phyloP scores from a whole-genome alignment of 2,888 invertebrate genomes.

The Sipha maydis region DNA sequence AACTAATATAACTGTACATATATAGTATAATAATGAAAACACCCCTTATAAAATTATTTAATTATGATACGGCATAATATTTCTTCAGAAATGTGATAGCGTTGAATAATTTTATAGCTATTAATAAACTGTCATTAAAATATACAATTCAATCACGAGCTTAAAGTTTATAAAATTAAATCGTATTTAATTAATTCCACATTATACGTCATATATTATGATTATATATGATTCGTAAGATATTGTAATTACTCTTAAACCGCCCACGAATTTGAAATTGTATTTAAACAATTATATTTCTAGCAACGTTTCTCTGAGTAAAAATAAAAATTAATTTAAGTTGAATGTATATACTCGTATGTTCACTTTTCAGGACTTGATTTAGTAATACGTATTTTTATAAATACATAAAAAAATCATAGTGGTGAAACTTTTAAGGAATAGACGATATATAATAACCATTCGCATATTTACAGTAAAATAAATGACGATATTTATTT shows the following conservation, averaged over 20 bases:
- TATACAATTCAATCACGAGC: not conserved
- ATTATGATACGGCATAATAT: too few species aligned
- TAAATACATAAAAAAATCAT: not conserved
- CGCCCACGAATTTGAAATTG: too few species aligned
- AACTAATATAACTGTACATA: too few species aligned
- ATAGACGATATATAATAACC: slow-evolving; percentile 24
- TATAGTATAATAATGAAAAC: too few species aligned
- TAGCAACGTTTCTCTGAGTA: not conserved
- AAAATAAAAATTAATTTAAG: not conserved
- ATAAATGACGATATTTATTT: slow-evolving; percentile 50
- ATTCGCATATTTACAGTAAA: slow-evolving; percentile 40
- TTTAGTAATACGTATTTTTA: not conserved
- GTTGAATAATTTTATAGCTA: too few species aligned
- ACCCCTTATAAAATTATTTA: too few species aligned
- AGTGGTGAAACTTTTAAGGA: slow-evolving; percentile 12
- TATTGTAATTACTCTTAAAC: not conserved
- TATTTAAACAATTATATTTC: not conserved
- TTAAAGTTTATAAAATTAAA: not conserved
- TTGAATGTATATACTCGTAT: not conserved
- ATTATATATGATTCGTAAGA: not conserved
- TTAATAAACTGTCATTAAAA: not conserved
- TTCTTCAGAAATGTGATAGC: too few species aligned
- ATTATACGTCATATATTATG: not conserved
- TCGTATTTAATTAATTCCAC: not conserved
- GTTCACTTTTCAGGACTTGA: not conserved